Evolutionary conservation across 2,797 vertebrate genomes (phyloP).

Genomic region (Simalia tracyae): DNA sequence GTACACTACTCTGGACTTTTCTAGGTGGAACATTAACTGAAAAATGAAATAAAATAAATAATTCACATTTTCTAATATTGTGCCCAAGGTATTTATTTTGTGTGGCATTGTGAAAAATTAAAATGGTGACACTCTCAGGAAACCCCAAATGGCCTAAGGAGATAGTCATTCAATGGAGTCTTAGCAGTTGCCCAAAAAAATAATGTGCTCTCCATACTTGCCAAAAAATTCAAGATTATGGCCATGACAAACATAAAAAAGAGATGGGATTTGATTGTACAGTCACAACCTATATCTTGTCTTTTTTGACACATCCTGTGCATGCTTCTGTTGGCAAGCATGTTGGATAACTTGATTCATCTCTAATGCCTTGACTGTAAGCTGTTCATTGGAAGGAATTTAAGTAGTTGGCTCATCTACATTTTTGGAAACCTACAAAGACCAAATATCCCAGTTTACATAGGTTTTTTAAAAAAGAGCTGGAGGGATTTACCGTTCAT

Average conservation of each 20-base stretch:
- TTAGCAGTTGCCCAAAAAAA: not conserved
- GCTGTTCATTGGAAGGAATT: not conserved
- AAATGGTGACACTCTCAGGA: not conserved
- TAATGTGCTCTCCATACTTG: not conserved
- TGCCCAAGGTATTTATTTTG: not conserved
- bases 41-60: not conserved
- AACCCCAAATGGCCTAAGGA: not conserved
- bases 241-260: not conserved
- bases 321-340: not conserved
- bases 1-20: not conserved
- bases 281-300: not conserved
- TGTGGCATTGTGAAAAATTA: not conserved
- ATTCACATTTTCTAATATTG: not conserved
- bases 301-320: not conserved
- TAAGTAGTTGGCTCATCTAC: not conserved
- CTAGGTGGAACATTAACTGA: not conserved
- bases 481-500: not conserved
- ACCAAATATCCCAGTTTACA: not conserved
- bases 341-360: not conserved
- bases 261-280: not conserved
- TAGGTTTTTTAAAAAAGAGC: not conserved
- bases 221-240: not conserved
- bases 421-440: not conserved
- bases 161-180: not conserved
- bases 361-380: not conserved